Conservation (phyloP, 2,797 vertebrate species). For the Oophaga sylvatica region DNA sequence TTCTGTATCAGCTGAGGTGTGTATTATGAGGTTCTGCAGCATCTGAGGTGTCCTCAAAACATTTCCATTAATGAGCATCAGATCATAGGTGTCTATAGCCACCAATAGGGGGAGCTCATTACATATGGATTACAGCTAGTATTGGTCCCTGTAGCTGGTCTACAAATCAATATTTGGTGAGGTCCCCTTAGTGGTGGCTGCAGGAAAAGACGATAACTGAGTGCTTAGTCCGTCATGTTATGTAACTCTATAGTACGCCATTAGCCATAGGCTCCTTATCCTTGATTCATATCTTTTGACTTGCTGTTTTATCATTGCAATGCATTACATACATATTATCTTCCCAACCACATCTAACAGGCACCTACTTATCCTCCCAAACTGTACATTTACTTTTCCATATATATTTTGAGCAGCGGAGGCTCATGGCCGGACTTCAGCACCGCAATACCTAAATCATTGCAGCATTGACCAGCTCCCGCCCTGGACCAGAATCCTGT, state of each 20-base stretch:
- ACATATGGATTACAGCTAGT: not conserved
- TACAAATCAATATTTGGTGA: no score
- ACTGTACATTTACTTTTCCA: not conserved
- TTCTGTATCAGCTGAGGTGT: not conserved
- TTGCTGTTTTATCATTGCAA: not conserved
- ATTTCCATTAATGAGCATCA: no score
- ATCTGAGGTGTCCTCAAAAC: not conserved
- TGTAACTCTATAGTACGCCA: not conserved
- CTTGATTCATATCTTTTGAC: not conserved
- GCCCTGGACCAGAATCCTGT: not conserved
- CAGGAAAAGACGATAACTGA: not conserved
- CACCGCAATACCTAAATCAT: not conserved
- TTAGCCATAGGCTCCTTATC: not conserved
- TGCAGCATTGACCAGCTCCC: not conserved
- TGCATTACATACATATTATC: not conserved
- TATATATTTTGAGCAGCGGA: not conserved
- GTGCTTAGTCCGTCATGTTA: not conserved
- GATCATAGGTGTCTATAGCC: not conserved
- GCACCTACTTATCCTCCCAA: not conserved
- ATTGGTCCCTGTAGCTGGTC: not conserved
- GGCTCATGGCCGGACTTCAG: not conserved
- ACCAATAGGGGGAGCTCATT: not conserved
- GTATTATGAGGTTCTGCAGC: constrained; percentile 2
- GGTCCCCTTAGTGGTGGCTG: not conserved
- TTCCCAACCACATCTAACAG: not conserved